Evolutionary conservation across 2,113 vertebrate species (phyloP).

Genomic region (Ceuthmochares aereus): DNA sequence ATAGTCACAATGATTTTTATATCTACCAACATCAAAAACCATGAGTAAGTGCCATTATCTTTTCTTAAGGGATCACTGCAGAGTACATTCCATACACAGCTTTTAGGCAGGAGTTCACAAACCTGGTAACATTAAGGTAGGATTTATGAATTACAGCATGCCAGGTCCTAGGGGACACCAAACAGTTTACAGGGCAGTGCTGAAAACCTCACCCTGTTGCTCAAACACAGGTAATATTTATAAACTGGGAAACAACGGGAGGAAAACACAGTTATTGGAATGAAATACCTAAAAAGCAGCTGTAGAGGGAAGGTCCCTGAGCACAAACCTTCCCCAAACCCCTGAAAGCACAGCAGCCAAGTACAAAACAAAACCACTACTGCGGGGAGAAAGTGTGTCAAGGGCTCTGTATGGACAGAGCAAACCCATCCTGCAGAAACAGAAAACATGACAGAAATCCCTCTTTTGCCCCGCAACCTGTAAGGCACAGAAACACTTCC

Average conservation of each 20-base stretch:
- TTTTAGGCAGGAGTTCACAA: not conserved
- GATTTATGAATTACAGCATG: not conserved
- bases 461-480: no score
- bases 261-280: fast-evolving
- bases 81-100: not conserved
- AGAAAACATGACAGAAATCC: no score
- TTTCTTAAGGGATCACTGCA: not conserved
- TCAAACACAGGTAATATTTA: fast-evolving
- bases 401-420: fast-evolving
- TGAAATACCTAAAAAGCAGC: fast-evolving
- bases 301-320: not conserved
- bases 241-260: not conserved
- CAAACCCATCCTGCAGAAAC: no score
- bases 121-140: not conserved
- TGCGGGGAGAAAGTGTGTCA: not conserved
- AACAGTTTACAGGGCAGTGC: fast-evolving
- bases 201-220: not conserved
- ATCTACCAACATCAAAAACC: not conserved
- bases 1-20: no score
- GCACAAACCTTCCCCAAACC: not conserved
- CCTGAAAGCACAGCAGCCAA: fast-evolving
- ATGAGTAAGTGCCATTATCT: not conserved
- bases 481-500: no score
- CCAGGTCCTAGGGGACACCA: not conserved
- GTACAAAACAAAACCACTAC: fast-evolving